Conservation (phyloP, 2,888 invertebrate genomes). For the Eilema sororculum region DNA sequence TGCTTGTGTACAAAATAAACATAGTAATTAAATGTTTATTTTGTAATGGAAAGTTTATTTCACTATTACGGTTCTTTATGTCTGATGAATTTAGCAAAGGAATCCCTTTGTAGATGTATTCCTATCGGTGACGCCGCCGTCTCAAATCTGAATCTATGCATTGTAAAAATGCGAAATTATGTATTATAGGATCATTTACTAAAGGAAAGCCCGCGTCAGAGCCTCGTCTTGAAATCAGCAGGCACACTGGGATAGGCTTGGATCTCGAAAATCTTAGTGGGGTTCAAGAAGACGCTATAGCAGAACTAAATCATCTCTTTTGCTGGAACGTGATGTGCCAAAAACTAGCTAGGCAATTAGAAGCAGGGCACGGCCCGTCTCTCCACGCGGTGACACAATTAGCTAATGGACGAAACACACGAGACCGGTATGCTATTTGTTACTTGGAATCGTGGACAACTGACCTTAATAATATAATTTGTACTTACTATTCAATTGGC, state of each 20-base stretch:
- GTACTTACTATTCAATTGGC: not conserved
- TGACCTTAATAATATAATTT: constrained; percentile 6
- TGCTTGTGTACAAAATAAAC: constrained; percentile 26
- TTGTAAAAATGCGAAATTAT: too few relatives aligned
- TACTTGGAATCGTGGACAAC: constrained; percentile 35
- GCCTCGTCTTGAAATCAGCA: too few relatives aligned
- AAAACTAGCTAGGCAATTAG: constrained; percentile 49
- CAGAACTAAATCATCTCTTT: constrained; percentile 15
- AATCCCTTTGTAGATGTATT: not conserved
- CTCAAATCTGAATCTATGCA: too few relatives aligned
- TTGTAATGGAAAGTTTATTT: not conserved
- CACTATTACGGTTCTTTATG: constrained; percentile 2
- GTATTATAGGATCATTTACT: too few relatives aligned
- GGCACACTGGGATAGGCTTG: too few relatives aligned
- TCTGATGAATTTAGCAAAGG: not conserved
- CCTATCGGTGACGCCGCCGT: not conserved
- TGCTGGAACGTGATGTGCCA: constrained; percentile 35
- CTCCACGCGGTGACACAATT: constrained; percentile 60
- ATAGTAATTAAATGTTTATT: constrained; percentile 10
- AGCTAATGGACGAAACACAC: constrained; percentile 51
- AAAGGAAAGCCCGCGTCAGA: too few relatives aligned
- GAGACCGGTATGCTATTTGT: constrained; percentile 23
- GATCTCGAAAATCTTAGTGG: not conserved
- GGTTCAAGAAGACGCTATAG: not conserved
- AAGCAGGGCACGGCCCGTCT: constrained; percentile 52